Percentiles rank a stretch among this genome's conserved stretches.
Evolutionary conservation across 1,140 invertebrate species (phyloP).

Genomic region (Drosophila punjabiensis): DNA sequence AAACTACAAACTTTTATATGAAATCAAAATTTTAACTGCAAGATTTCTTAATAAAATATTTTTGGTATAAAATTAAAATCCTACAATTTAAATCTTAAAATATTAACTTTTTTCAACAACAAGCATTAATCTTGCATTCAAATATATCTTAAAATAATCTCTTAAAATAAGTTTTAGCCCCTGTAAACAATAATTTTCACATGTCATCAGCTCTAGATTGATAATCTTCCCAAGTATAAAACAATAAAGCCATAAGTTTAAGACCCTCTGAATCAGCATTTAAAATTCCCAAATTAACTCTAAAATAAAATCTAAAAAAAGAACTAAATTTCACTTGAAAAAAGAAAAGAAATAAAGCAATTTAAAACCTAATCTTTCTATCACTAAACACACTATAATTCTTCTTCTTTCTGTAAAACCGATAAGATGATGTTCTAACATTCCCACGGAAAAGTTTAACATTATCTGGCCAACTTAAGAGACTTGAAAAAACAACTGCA

Average conservation of each 20-base stretch:
- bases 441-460: slow-evolving; percentile 11
- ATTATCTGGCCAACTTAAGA: slow-evolving; percentile 11
- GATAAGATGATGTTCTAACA: slow-evolving; percentile 3
- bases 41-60: not conserved
- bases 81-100: not conserved
- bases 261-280: not conserved
- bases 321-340: not conserved
- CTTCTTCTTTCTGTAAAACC: not conserved
- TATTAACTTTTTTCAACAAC: not conserved
- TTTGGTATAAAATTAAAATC: not conserved
- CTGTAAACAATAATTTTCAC: not conserved
- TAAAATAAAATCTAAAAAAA: not conserved
- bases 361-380: not conserved
- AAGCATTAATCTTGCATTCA: not conserved
- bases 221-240: not conserved
- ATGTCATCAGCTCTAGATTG: not conserved
- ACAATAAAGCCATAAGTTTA: not conserved
- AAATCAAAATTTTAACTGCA: not conserved
- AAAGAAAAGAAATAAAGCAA: not conserved
- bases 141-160: not conserved
- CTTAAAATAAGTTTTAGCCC: not conserved
- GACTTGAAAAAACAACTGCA: not conserved
- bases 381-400: not conserved
- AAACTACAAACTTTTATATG: too few species aligned
- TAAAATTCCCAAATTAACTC: not conserved